Evolutionary conservation across 2,797 vertebrate species (phyloP), one percentile per base, ranked within the genome.

Genomic region (Urosaurus nigricauda): DNA sequence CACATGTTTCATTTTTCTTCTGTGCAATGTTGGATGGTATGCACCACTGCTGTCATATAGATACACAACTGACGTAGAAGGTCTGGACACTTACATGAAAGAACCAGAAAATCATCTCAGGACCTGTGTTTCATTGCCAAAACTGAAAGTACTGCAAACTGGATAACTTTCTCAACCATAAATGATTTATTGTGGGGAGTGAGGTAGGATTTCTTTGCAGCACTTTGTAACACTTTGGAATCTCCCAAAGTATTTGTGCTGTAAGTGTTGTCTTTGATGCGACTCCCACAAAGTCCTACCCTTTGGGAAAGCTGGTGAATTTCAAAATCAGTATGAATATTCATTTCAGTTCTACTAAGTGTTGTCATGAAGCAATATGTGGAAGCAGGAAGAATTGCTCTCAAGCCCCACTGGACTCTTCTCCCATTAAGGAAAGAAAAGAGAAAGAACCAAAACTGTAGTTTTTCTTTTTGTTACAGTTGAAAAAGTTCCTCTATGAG

Each of bases 401-500:
- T 77, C 56, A 65, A 75, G 40, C 43, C 75, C 56, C 26, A 68
- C 47, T 58, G 43, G 29, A n/a, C 40, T 68, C 35, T 68, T 85
- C 88, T 74, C 65, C 29, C n/a, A 51, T 83, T 60, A 26, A 13
- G 26, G 35, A 43, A 53, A 78, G 71, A 70, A 70, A 63, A 78
- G 9, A n/a, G 84, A 86, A 86, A 82, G 84, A 60, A 82, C 11
- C 32, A 35, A 63, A 47, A 43, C 2, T 32, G 60, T 53, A 4
- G n/a, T 82, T 86, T 81, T 77, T 35, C 85, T 87, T 91, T n/a
- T 0, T 56, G 92, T 92, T 90, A 92, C 92, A 93, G 92, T 94
- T 88, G 88, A 94, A 91, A 51, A 95, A 93, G 78, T 87, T 91
- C 58, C 91, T 91, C 87, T 93, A 93, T 86, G 90, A 94, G 87